Evolutionary conservation across 1,140 invertebrate genomes (phyloP).

Genomic region (Drosophila kohkoa): DNA sequence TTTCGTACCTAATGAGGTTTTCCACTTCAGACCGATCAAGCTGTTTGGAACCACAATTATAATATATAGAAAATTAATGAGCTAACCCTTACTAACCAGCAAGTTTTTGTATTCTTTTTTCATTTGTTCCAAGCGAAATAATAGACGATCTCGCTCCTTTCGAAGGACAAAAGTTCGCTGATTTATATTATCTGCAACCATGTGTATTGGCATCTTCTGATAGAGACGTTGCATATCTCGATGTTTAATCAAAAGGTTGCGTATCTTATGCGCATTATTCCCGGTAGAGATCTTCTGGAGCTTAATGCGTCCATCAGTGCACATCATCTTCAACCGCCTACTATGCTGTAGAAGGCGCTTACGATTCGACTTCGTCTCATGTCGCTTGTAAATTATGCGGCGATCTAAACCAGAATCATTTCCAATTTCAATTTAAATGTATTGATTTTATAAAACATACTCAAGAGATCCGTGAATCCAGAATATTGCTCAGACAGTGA

Average conservation of each 20-base stretch:
- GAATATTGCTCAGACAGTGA: conserved; percentile 67
- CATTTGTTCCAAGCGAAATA: conserved; percentile 55
- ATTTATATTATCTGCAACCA: conserved; percentile 79
- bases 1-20: conserved; percentile 75
- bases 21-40: conserved; percentile 52
- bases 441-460: conserved; percentile 42
- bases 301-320: conserved; percentile 67
- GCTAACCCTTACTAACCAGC: conserved; percentile 34
- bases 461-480: conserved; percentile 64
- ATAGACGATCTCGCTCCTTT: conserved; percentile 77
- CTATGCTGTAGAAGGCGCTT: conserved; percentile 45
- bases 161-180: conserved; percentile 79
- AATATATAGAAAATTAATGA: not conserved
- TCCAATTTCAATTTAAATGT: not conserved
- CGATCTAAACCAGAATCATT: conserved; percentile 42
- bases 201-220: conserved; percentile 76
- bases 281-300: conserved; percentile 65
- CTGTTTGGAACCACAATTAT: conserved; percentile 19
- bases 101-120: conserved; percentile 56
- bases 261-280: conserved; percentile 66
- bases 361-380: conserved; percentile 60
- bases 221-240: conserved; percentile 77
- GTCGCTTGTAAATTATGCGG: conserved; percentile 56
- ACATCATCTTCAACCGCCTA: conserved; percentile 60
- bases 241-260: conserved; percentile 73